Evolutionary conservation across 2,113 vertebrate genomes (phyloP), one percentile per base, ranked within the genome.

Genomic region (Rhea americana): DNA sequence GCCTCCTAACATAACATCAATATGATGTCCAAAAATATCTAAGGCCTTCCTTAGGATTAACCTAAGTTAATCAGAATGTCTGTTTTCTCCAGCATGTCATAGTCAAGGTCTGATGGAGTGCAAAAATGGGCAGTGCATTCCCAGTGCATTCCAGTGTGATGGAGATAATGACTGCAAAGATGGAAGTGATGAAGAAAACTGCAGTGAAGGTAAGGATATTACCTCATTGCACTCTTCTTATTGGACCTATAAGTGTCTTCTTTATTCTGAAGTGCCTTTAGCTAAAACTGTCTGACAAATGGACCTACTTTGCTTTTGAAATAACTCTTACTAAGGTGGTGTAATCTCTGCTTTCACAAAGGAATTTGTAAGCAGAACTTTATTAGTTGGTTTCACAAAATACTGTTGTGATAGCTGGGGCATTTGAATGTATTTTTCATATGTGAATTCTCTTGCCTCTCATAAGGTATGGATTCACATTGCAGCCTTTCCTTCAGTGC

Each of bases 81-180:
- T 7, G 74, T 93, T 58, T 62, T 37, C 39, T 85, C 13, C 82
- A 99, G 99, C 99, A 0, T 99, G 99, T 91, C 97, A 98, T 85
- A 99, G 99, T 76, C 99, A 99, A 95, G 99, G 99, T 32, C 97
- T 99, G 87, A 81, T 98, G 92, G 99, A 99, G 83, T 99, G 99
- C 95, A 97, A 96, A 67, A 99, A 98, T 45, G 98, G 99, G 11
- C 99, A 99, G 94, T 99, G 99, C 35, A 97, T 99, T 73, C 99
- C 99, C 13, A 97, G 98, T 12, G 97, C 98, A 3, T 99, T 99
- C 95, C 98, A 95, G 30, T 99, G 99, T 58, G 99, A 99, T 18
- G 99, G 99, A 9, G 99, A 99, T 3, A 97, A 98, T 56, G 99
- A 99, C 97, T 99, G 99, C 86, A 99, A 98, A 86, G 99, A 99